Percentiles rank a stretch among this genome's conserved stretches.
phyloP scores from a whole-genome alignment of 2,113 vertebrate genomes.

The Gymnogyps californianus region DNA sequence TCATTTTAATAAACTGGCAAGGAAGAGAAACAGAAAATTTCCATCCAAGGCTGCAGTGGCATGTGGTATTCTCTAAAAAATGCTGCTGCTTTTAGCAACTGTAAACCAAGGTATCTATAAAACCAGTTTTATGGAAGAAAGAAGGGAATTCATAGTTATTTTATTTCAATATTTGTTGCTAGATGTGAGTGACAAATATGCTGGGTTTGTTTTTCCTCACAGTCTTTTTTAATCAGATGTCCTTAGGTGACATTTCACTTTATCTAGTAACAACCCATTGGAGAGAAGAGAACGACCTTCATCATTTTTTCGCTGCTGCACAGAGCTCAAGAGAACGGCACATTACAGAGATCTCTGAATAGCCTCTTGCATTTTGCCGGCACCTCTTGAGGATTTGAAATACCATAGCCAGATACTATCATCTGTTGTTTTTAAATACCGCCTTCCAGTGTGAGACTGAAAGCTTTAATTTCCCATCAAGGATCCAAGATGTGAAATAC shows the following conservation, averaged over 20 bases:
- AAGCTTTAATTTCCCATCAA: conserved; percentile 44
- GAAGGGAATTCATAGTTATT: not conserved
- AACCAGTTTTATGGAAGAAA: not conserved
- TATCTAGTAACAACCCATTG: conserved; percentile 31
- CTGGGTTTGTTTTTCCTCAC: conserved; percentile 15
- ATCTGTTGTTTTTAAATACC: conserved; percentile 62
- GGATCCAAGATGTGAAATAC: conserved; percentile 32
- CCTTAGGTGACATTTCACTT: conserved; percentile 63
- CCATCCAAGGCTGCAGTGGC: not conserved
- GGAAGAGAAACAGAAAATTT: conserved; percentile 37
- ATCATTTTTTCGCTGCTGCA: conserved; percentile 12
- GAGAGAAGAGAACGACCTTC: conserved; percentile 57
- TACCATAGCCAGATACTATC: conserved; percentile 41
- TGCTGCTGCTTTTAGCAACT: not conserved
- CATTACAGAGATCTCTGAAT: conserved; percentile 24
- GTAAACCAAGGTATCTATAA: not conserved
- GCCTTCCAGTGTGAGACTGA: conserved; percentile 55
- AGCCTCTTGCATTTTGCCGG: conserved; percentile 11
- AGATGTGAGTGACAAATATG: conserved; percentile 1
- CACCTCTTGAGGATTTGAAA: conserved; percentile 56
- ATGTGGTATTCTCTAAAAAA: not conserved
- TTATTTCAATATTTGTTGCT: conserved; percentile 38
- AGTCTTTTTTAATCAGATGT: conserved; percentile 51
- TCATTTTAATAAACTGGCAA: conserved; percentile 8
- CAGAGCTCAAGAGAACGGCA: not conserved